These are phyloP conservation scores for Betta splendens DNA, from an alignment of 2,797 vertebrate genomes.

Conservation along the genomic window DNA sequence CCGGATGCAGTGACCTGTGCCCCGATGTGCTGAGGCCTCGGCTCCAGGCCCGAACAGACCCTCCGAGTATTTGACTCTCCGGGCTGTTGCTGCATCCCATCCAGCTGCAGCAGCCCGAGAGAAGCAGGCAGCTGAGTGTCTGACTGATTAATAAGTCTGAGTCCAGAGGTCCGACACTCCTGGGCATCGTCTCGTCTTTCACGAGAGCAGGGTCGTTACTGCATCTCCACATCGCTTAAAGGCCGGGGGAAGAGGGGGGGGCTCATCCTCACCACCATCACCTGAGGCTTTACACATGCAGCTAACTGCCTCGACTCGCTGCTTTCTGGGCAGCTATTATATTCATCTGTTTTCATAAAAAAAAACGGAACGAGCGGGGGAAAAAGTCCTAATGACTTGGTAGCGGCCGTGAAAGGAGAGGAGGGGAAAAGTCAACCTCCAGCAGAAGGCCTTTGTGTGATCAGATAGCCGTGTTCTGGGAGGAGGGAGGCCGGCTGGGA, in stretches of 20 bases:
- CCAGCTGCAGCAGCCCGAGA: slow-evolving; percentile 47
- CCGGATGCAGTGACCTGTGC: slow-evolving; percentile 53
- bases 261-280: slow-evolving; percentile 53
- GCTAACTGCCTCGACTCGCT: slow-evolving; percentile 58
- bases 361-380: slow-evolving; percentile 43
- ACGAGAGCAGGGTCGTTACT: slow-evolving; percentile 74
- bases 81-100: slow-evolving; percentile 48
- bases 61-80: slow-evolving; percentile 54
- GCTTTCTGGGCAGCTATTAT: slow-evolving; percentile 59
- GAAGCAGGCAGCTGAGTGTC: slow-evolving; percentile 50
- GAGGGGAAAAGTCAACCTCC: slow-evolving; percentile 80
- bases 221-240: slow-evolving; percentile 64
- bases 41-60: slow-evolving; percentile 50
- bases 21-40: slow-evolving; percentile 47
- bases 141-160: slow-evolving; percentile 76
- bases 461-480: slow-evolving; percentile 82
- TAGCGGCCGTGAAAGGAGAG: slow-evolving; percentile 75
- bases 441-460: slow-evolving; percentile 87
- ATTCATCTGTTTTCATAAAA: slow-evolving; percentile 66
- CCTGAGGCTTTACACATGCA: slow-evolving; percentile 71
- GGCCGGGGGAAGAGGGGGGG: slow-evolving; percentile 26
- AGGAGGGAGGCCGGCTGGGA: slow-evolving; percentile 82
- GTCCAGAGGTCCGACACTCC: slow-evolving; percentile 79
- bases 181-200: slow-evolving; percentile 79
- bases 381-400: slow-evolving; percentile 81